Percentiles rank a stretch among this genome's conserved stretches.
Evolutionary conservation across 1,140 invertebrate genomes (phyloP).

Genomic region (silkworm (Bombyx mori)): ASM3026992v2 NC_085114.1:15450001-15450500

Average conservation of each 20-base stretch:
- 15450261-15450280: conserved; percentile 73
- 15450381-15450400: conserved; percentile 63
- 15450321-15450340: conserved; percentile 57
- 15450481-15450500: background rate
- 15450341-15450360: conserved; percentile 55
- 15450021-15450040: conserved; percentile 35
- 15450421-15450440: conserved; percentile 45
- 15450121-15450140: conserved; percentile 36
- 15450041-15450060: conserved; percentile 18
- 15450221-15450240: conserved; percentile 67
- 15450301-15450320: conserved; percentile 68
- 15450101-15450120: conserved; percentile 32
- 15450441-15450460: conserved; percentile 10
- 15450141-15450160: too few species aligned
- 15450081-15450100: conserved; percentile 42
- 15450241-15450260: conserved; percentile 73
- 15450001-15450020: conserved; percentile 24
- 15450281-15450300: conserved; percentile 70
- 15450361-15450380: conserved; percentile 71
- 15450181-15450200: conserved; percentile 10
- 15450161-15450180: too few species aligned
- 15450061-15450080: conserved; percentile 44
- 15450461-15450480: conserved; percentile 13
- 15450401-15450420: conserved; percentile 47
- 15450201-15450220: conserved; percentile 44